Evolutionary conservation across 2,113 vertebrate genomes (phyloP), one percentile per base, ranked within the genome.

Genomic region (Engystomops pustulosus): DNA sequence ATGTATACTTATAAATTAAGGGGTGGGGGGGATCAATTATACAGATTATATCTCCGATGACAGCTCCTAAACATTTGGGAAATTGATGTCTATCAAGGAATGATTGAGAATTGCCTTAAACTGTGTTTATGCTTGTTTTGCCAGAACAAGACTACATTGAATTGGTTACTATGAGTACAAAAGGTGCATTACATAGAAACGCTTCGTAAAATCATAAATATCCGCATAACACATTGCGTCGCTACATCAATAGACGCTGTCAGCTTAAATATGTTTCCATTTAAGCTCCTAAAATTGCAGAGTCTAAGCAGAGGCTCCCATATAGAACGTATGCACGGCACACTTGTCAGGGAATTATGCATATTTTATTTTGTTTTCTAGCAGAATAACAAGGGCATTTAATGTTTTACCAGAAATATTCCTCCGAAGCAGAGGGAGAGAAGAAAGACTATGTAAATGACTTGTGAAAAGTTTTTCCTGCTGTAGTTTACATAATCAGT

Each of bases 291-390:
- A 38, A 77, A 55, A 58, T 77, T 78, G 58, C 55, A 18, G 1
- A 30, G 38, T 45, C 36, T 72, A 38, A 53, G 18, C 25, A 58
- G 34, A 68, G 7, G n/a, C 41, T 51, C 45, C 20, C 62, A 20
- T 77, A 84, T 76, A 77, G 41, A 76, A 51, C 14, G 14, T 25
- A 77, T 65, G 25, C 38, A 47, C 20, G 10, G 14, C 30, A 20
- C 18, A 17, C 55, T 83, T 76, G 58, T 83, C 58, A 76, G 25
- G 23, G 58, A 84, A 53, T 53, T 68, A 84, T 84, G 72, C 72
- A 51, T 27, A 84, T 84, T 67, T 84, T 62, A 67, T 77, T 84
- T 84, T 84, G 82, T 84, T 84, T 84, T 77, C 44, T 67, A 76
- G 60, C 82, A 69, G 74, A 85, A 85, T 45, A 85, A 70, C 83